Evolutionary conservation across 1,140 invertebrate genomes (phyloP), one percentile per base, ranked within the genome.

Genomic region (Apis laboriosa): DNA sequence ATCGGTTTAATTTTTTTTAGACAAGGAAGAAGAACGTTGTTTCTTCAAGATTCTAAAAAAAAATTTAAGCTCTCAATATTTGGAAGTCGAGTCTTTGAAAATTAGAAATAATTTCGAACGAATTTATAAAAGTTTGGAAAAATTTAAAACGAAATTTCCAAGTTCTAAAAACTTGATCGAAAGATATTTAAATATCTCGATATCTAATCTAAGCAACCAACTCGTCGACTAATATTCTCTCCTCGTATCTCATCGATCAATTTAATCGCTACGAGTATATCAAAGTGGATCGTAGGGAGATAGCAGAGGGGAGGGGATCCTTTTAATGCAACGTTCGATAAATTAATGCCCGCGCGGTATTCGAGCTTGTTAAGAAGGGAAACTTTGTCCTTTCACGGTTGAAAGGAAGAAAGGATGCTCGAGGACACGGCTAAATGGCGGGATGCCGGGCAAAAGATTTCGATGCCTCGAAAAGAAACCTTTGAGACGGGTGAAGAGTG

Each of bases 301-400:
- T 34, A 34, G 2, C 49, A 43, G 24, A 21, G 19, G 19, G 51
- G 21, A 34, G 77, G 21, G 17, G 77, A 34, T 51, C 55, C 55
- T 78, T 61, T 53, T 60, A 70, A 21, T 43, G 8, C 11, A 3
- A 1, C 2, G 67, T n/a, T 79, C 67, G 12, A 77, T 77, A 77
- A 77, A 55, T 43, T 53, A 19, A 61, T n/a, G 43, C 24, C 0
- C n/a, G 61, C 17, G 11, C 61, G 67, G 55, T 79, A 79, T 79
- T 72, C 60, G 24, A 53, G 67, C 19, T 71, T 71, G 77, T 79
- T 56, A 72, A 17, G 34, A 28, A 53, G 55, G 51, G 55, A 49
- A 71, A 79, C 67, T 79, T 79, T 79, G 67, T 79, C 67, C 77
- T 72, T 72, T 72, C 77, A 71, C 77, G 55, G 56, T 51, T 61